Base-by-base conservation (phyloP, 2,888 invertebrate genomes). In the Perizoma affinitatum region DNA sequence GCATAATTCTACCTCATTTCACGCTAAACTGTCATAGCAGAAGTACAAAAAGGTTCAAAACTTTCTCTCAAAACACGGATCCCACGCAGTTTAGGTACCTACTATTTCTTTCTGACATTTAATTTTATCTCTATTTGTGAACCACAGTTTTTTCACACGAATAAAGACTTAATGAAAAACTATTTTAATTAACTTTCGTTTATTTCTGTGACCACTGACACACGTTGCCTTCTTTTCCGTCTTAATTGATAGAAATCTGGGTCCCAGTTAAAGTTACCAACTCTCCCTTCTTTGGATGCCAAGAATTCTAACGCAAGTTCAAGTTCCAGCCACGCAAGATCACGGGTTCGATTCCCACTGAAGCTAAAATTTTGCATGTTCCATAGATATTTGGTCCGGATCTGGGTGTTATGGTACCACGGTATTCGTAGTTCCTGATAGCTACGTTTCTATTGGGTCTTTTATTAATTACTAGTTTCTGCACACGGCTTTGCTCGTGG, bases 21-120 rank as follows among this genome's bases (percentile, higher is more conserved):
- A 57, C 57, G 51, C 45, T 33, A 45, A 45, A 57, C 11, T n/a
- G 9, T 46, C 33, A 33, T 55, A 49, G 35, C 8, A 40, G 47
- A 36, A 40, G 41, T 22, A 41, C 11, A 33, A 38, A 56, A 58
- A 43, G 22, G 36, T 41, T 22, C 22, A 2, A 42, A 46, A 49
- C 49, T 54, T 54, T 52, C 54, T 49, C 51, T 42, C n/a, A 34
- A 42, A 57, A 50, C 22, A 51, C 50, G 44, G 45, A 43, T 56
- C 55, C n/a, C 53, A 54, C 54, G 42, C 10, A 9, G 11, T 11
- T 56, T 50, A 33, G 10, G 36, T 22, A 11, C 9, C 5, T 36
- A 8, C 8, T 38, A 44, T 53, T 58, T 49, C 35, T 1, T 6
- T 22, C 22, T 22, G 22, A 2, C 22, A 22, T 52, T 10, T 53